Percentiles rank a stretch among this genome's conserved stretches.
Conservation (phyloP, 2,888 invertebrate genomes). For the Hymenopus coronatus region DNA sequence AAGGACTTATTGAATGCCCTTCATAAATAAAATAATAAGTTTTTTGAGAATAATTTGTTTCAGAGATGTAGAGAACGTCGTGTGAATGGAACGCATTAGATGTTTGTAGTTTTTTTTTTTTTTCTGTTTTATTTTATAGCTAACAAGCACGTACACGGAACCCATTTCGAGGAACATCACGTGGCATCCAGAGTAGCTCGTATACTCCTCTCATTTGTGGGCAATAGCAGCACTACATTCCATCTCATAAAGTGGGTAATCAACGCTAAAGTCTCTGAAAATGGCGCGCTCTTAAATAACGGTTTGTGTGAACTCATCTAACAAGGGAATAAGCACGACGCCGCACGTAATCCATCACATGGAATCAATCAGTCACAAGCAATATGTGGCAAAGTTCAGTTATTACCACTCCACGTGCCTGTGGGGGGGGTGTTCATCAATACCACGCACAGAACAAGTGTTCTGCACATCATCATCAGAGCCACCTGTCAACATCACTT, state of each 20-base stretch:
- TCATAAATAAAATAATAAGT: no score
- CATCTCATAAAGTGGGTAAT: neutral
- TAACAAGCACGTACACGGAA: neutral
- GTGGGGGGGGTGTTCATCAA: neutral
- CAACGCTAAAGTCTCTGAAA: neutral
- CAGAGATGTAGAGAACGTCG: no score
- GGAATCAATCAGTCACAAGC: slow-evolving; percentile 13
- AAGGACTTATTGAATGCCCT: no score
- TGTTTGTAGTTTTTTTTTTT: no score
- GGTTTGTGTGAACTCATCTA: neutral
- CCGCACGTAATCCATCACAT: neutral
- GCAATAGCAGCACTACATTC: neutral
- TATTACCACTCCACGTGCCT: neutral
- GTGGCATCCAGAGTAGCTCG: neutral
- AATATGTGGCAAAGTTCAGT: neutral
- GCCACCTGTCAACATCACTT: slow-evolving; percentile 15
- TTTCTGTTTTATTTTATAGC: neutral
- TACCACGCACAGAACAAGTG: neutral
- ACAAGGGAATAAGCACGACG: neutral
- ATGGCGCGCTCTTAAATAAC: neutral
- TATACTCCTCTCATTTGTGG: neutral
- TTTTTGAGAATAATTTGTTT: no score
- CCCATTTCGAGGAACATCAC: neutral
- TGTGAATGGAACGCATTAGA: no score
- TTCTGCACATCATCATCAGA: neutral